Conservation (phyloP, 2,113 vertebrate species). For the Albula glossodonta region DNA sequence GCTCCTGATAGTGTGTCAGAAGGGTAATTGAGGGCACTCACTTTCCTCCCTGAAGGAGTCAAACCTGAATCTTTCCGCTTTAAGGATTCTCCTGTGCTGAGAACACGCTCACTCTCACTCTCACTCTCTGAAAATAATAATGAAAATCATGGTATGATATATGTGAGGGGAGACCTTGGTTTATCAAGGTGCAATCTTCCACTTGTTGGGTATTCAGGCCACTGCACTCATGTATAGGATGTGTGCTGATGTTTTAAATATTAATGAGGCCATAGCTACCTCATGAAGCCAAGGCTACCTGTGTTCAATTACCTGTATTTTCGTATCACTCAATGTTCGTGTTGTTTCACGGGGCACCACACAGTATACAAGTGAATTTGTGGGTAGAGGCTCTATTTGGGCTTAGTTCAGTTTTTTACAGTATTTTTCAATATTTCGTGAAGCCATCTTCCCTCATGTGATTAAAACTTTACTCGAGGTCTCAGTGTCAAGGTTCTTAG, state of each 20-base stretch:
- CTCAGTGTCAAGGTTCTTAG: neutral
- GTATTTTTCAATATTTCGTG: neutral
- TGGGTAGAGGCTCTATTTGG: neutral
- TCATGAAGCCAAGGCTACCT: too few relatives aligned
- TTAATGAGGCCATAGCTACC: too few relatives aligned
- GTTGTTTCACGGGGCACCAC: neutral
- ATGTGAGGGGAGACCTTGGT: neutral
- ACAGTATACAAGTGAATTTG: neutral
- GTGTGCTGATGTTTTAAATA: neutral
- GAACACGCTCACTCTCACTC: neutral
- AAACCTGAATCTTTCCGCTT: neutral
- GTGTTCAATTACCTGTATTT: too few relatives aligned
- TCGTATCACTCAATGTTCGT: neutral
- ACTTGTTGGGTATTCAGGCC: neutral
- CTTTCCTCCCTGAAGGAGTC: neutral
- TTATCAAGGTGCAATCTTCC: neutral
- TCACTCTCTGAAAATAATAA: neutral
- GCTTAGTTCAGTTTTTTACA: neutral
- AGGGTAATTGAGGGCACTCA: neutral
- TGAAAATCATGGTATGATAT: neutral
- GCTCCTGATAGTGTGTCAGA: slow-evolving; percentile 18
- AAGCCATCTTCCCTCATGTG: neutral
- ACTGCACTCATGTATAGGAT: neutral
- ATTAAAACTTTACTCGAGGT: neutral
- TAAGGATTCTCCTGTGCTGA: neutral